Conservation (phyloP, 2,888 invertebrate species). For the Ectemnius continuus region DNA sequence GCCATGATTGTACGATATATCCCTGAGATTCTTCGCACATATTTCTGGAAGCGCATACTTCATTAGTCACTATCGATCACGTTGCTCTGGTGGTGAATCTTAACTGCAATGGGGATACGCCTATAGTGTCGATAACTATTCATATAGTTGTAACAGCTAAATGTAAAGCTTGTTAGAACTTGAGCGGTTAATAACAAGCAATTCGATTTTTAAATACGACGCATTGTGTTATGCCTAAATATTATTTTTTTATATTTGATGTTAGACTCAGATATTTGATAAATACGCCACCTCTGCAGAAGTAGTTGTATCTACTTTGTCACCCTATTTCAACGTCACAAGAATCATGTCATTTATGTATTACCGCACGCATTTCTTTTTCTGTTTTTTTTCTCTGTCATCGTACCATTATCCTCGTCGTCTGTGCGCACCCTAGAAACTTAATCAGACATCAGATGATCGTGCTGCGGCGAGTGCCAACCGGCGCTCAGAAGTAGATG, state of each 20-base stretch:
- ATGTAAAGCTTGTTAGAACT: neutral
- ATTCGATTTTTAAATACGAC: too few relatives aligned
- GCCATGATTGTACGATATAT: constrained; percentile 48
- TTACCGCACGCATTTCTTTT: constrained; percentile 75
- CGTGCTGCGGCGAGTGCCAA: constrained; percentile 69
- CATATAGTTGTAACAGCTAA: neutral
- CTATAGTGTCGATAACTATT: neutral
- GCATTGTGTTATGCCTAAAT: neutral
- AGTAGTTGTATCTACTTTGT: constrained; percentile 31
- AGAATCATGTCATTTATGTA: constrained; percentile 65
- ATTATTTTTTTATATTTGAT: neutral
- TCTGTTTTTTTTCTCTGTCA: constrained; percentile 64
- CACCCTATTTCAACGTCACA: constrained; percentile 49
- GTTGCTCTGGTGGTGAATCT: constrained; percentile 45
- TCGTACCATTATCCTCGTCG: constrained; percentile 63
- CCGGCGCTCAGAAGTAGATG: constrained; percentile 83
- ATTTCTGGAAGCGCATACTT: constrained; percentile 40
- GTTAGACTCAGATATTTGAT: constrained; percentile 14
- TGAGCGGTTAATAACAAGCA: neutral
- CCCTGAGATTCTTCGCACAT: constrained; percentile 29
- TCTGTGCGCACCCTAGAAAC: constrained; percentile 70
- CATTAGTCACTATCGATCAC: constrained; percentile 31
- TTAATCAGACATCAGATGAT: constrained; percentile 74
- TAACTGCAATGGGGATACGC: neutral
- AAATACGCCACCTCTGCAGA: constrained; percentile 43